Evolutionary conservation across 2,113 vertebrate genomes (phyloP).

Genomic region (Helogale parvula): DNA sequence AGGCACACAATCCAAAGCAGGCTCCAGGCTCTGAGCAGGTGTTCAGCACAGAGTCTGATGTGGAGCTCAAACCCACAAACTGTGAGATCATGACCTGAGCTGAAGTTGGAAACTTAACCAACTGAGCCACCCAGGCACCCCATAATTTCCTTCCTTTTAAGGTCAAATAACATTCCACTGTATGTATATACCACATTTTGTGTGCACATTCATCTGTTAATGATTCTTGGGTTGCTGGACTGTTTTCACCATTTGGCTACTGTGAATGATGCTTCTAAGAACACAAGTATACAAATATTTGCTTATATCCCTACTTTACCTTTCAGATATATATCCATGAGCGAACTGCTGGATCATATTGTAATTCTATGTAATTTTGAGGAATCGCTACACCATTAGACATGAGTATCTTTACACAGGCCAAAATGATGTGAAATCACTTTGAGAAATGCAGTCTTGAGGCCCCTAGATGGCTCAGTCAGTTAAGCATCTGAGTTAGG

Average conservation of each 20-base stretch:
- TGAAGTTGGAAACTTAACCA: no score
- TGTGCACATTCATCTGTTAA: background rate
- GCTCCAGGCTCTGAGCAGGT: no score
- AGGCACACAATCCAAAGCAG: no score
- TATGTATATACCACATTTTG: background rate
- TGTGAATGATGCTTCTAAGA: background rate
- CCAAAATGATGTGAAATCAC: slow-evolving; percentile 39
- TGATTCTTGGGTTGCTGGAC: background rate
- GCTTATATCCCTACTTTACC: background rate
- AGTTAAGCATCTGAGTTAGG: no score
- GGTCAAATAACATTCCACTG: background rate
- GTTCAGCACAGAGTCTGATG: no score
- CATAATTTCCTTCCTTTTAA: background rate
- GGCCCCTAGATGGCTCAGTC: no score
- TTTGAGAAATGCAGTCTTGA: slow-evolving; percentile 38
- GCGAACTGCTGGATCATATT: background rate
- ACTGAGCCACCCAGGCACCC: no score
- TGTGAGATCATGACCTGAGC: no score
- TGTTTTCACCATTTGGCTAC: background rate
- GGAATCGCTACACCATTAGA: background rate
- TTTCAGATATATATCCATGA: background rate
- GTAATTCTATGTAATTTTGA: slow-evolving; percentile 4
- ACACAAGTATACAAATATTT: background rate
- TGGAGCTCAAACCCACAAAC: no score
- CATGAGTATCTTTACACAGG: background rate